Percentiles rank a stretch among this genome's conserved stretches.
Evolutionary conservation across 2,888 invertebrate species (phyloP).

Genomic region (Chydorus sphaericus): DNA sequence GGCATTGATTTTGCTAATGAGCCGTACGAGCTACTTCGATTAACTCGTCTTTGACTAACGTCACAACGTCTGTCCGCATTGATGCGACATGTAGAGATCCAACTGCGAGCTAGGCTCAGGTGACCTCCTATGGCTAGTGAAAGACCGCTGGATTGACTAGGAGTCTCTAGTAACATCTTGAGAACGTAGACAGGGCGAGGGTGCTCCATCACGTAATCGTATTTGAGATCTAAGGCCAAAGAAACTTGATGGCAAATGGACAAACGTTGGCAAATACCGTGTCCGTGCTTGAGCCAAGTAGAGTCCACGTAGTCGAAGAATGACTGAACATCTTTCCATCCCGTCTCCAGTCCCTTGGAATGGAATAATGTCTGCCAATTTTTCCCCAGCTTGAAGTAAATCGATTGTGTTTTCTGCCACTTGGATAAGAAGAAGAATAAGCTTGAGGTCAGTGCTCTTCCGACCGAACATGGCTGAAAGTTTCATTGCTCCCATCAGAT

Average conservation of each 20-base stretch:
- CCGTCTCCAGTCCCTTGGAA: background rate
- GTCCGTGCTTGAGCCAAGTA: constrained; percentile 1
- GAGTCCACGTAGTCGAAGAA: background rate
- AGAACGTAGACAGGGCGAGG: constrained; percentile 8
- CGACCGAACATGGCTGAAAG: constrained; percentile 3
- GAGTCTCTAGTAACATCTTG: constrained; percentile 11
- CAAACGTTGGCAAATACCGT: background rate
- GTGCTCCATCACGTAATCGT: constrained; percentile 10
- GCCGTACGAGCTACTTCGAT: constrained; percentile 7
- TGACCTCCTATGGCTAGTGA: background rate
- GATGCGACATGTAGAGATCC: constrained; percentile 2
- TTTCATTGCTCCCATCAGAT: constrained; percentile 1
- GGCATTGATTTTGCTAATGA: background rate
- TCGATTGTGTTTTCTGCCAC: background rate
- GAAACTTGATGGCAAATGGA: background rate
- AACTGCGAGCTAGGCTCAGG: constrained; percentile 6
- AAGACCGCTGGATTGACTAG: background rate
- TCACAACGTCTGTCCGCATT: background rate
- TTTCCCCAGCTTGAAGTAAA: background rate
- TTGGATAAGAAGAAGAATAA: background rate
- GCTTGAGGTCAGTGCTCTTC: background rate
- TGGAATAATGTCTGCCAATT: background rate
- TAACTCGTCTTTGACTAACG: constrained; percentile 6
- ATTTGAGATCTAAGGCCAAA: background rate
- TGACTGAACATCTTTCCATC: background rate